Evolutionary conservation across 2,113 vertebrate genomes (phyloP), one percentile per base, ranked within the genome.

Genomic region (Phyllostomus hastatus): DNA sequence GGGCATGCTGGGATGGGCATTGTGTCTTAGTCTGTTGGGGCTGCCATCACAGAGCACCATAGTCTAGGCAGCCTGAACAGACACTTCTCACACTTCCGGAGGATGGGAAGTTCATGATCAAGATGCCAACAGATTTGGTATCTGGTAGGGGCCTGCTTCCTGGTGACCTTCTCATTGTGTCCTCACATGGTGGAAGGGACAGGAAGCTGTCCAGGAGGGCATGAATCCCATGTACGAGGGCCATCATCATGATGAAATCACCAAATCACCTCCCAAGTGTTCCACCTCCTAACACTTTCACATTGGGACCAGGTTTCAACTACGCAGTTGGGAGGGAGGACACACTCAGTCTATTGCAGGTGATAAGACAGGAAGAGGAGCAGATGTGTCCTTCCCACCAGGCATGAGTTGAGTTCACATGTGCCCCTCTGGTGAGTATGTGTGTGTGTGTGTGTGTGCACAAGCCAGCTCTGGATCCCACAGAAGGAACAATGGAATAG

Each of bases 391-490:
- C 48, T 92, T 72, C 9, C 38, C 72, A 20, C 14, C 70, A 50
- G 35, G 5, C 33, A n/a, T 38, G 41, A 15, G 5, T 11, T 38
- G 41, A 15, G 5, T 11, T 61, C 16, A 12, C 9, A 7, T 10
- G 11, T 28, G 4, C 17, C n/a, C 14, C 33, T 3, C 7, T 24
- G 26, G 1, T 14, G 1, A 35, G 17, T 84, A 16, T 31, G n/a
- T 43, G 3, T 8, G 3, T 38, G 26, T 33, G 73, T 38, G 4
- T 19, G 31, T 1, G 31, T 10, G n/a, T 2, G 1, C 20, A 33
- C 12, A 0, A 3, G 52, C 22, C 19, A 19, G 54, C 52, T 59
- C 35, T 38, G 78, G 46, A 35, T 84, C 7, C 14, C 31, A 64
- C 3, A 10, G 22, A 11, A 28, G 26, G 22, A 48, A 14, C 31